Evolutionary conservation across 1,140 invertebrate genomes (phyloP), one percentile per base, ranked within the genome.

Genomic region (Helicoverpa zea): DNA sequence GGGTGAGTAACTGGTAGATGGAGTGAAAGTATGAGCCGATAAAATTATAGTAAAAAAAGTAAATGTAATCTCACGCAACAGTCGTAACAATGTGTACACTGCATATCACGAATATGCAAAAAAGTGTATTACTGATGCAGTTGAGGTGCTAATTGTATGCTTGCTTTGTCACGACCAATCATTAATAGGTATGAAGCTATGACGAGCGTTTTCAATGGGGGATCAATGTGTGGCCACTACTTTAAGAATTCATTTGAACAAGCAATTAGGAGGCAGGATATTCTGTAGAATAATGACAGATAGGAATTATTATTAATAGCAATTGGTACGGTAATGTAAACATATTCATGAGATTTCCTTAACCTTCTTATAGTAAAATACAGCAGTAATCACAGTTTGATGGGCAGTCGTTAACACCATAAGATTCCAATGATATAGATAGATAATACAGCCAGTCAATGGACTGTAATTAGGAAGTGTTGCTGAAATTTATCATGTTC

Each of bases 51-150:
- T 43, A 58, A 58, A 73, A n/a, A 56, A 56, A 73, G 49, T 35
- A 2, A 16, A 18, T 54, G 52, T 51, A 73, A 58, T 58, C 51
- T 73, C 70, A 73, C 70, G 70, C 70, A 73, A 73, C 23, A 56
- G n/a, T 16, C 51, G 52, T 56, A 70, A 52, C 49, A 73, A 56
- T 54, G 51, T 11, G 29, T 56, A 52, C 68, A 56, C 29, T 23
- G 49, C 68, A 18, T 68, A n/a, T 72, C 14, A 73, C 52, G 68
- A 30, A 35, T 73, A 73, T 73, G 68, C 68, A 73, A 56, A 73
- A 30, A 73, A 56, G 23, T 73, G 29, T 73, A 56, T 73, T 56
- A 35, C 54, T 43, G 43, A 73, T 73, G 23, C 68, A 73, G 30
- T 35, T 30, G 68, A 56, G 29, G 52, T 23, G 68, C 52, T 30